These are phyloP conservation scores for Argopecten irradians DNA, from an alignment of 1,140 invertebrate genomes.

Conservation along the genomic window DNA sequence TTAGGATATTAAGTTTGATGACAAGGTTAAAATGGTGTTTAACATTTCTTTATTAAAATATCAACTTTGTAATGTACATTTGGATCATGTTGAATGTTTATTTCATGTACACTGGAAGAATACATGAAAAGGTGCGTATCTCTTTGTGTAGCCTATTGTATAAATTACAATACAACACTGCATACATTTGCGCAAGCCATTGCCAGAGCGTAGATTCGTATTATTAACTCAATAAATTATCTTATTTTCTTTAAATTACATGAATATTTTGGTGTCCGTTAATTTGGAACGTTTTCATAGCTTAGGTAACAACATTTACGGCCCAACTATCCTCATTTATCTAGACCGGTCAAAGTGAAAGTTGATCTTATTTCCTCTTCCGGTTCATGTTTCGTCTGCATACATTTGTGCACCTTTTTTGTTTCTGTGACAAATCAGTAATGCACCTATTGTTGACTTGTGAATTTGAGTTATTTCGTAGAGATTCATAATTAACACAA, in stretches of 20 bases:
- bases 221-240: no score
- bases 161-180: no score
- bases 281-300: not conserved
- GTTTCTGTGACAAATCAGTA: not conserved
- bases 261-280: not conserved
- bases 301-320: not conserved
- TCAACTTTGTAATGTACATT: no score
- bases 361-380: not conserved
- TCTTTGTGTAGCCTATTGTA: no score
- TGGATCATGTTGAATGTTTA: no score
- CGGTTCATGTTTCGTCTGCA: constrained; percentile 7
- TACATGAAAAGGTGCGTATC: no score
- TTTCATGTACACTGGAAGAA: no score
- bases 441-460: not conserved
- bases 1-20: no score
- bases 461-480: not conserved
- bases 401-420: constrained; percentile 10
- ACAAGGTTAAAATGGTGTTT: no score
- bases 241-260: not conserved
- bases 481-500: not conserved
- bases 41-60: no score
- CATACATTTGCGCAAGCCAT: no score
- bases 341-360: not conserved
- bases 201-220: no score
- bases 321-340: not conserved